A percentile compares a stretch with the other conserved stretches of the same genome.
Evolutionary conservation across 2,113 vertebrate species (phyloP).

Genomic region (Cebus imitator): DNA sequence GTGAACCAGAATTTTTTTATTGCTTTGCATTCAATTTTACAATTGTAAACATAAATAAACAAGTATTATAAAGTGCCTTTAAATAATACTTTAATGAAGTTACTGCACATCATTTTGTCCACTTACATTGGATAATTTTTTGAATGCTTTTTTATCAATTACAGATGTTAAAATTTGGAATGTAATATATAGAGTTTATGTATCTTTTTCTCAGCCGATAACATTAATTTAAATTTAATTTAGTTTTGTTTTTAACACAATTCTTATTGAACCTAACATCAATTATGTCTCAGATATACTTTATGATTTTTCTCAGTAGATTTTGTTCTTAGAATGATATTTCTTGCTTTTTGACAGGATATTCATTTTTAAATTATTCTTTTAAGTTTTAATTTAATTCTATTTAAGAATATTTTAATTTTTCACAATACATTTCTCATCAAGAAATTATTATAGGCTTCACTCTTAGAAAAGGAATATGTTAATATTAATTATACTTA

Average conservation of each 20-base stretch:
- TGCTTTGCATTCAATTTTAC: background rate
- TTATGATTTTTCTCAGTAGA: background rate
- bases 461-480: background rate
- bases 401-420: background rate
- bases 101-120: background rate
- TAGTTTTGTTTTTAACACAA: background rate
- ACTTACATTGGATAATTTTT: background rate
- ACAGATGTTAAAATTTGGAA: background rate
- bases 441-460: background rate
- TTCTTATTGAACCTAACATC: background rate
- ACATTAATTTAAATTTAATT: background rate
- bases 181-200: background rate
- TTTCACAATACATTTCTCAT: background rate
- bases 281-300: background rate
- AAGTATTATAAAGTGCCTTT: background rate
- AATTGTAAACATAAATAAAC: background rate
- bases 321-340: background rate
- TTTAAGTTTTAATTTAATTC: background rate
- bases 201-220: background rate
- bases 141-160: background rate
- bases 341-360: background rate
- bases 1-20: background rate
- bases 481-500: background rate
- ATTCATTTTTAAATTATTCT: background rate
- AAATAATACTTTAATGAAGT: background rate